These are phyloP conservation scores for Tetheella fluctuosa DNA, from an alignment of 2,888 invertebrate genomes.

Conservation along the genomic window DNA sequence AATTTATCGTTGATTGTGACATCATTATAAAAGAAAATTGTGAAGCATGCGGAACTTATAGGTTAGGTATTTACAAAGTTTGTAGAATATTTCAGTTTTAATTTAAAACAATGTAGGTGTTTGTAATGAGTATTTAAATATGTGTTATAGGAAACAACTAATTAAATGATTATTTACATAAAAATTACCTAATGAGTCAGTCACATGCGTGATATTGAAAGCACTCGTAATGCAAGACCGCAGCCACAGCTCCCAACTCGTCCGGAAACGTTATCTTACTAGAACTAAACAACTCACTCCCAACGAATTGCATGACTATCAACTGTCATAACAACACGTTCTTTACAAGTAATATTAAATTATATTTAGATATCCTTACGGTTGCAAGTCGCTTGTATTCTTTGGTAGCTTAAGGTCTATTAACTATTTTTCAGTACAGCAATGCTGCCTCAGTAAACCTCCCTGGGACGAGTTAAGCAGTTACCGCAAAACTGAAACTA, in stretches of 20 bases:
- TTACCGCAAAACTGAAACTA: conserved; percentile 73
- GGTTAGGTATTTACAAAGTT: no score
- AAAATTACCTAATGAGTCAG: conserved; percentile 25
- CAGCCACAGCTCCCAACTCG: conserved; percentile 58
- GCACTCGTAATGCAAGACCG: conserved; percentile 52
- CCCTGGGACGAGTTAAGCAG: conserved; percentile 66
- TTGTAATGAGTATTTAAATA: no score
- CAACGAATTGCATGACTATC: conserved; percentile 44
- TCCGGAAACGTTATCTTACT: conserved; percentile 73
- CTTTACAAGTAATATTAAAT: conserved; percentile 30
- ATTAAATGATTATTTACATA: conserved; percentile 9
- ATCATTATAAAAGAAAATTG: no score
- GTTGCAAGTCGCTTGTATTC: conserved; percentile 31
- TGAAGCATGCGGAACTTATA: no score
- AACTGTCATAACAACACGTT: conserved; percentile 32
- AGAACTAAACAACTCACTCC: conserved; percentile 77
- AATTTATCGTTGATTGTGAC: no score
- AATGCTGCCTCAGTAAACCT: conserved; percentile 65
- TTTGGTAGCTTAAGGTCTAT: conserved; percentile 27
- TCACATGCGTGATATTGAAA: conserved; percentile 45
- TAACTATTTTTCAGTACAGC: conserved; percentile 33
- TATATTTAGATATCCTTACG: conserved; percentile 29
- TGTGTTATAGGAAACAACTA: not conserved
- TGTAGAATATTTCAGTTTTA: no score
- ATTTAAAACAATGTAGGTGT: no score